Evolutionary conservation across 2,797 vertebrate genomes (phyloP), one percentile per base, ranked within the genome.

Genomic region (Ctenopoma kingsleyae): DNA sequence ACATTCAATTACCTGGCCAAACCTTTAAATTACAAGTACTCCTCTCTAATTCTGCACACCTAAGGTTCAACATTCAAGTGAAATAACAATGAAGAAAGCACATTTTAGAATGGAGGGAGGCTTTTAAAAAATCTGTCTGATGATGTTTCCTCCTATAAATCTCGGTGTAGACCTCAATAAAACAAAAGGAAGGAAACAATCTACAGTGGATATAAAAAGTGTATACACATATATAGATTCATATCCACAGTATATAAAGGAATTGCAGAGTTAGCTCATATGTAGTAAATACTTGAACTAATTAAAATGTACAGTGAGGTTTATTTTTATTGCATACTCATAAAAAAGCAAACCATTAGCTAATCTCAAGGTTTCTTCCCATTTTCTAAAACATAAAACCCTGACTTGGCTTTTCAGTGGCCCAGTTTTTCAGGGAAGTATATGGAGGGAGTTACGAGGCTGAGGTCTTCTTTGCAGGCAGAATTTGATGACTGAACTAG

Each of bases 331-430:
- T 2, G 6, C 0, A 5, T 8, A 15, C 12, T 43, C 0, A 32
- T 17, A 4, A 36, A 2, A 0, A 36, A 12, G 1, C 30, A 49
- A 61, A n/a, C 1, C 0, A 1, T 49, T 25, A 19, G 43, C 32
- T 8, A 12, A 65, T 13, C 2, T 19, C 12, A n/a, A 11, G 13
- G 35, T 36, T 36, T 12, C 71, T 71, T 78, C 71, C 54, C 25
- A 20, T 22, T 56, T 3, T 32, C 1, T 32, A 8, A 32, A 32
- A 32, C 30, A 32, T 32, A 2, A 32, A 32, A 32, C 8, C 1
- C 83, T 86, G 88, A 90, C 23, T 38, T 23, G 43, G 53, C 71
- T 10, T 3, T 57, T 78, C 20, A 20, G 17, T 54, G 70, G 17
- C 52, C 70, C 73, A 46, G 17, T 52, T 83, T 47, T 76, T 59